These are phyloP conservation scores for Stenodera caucasica DNA, from an alignment of 2,888 invertebrate genomes.

Conservation along the genomic window DNA sequence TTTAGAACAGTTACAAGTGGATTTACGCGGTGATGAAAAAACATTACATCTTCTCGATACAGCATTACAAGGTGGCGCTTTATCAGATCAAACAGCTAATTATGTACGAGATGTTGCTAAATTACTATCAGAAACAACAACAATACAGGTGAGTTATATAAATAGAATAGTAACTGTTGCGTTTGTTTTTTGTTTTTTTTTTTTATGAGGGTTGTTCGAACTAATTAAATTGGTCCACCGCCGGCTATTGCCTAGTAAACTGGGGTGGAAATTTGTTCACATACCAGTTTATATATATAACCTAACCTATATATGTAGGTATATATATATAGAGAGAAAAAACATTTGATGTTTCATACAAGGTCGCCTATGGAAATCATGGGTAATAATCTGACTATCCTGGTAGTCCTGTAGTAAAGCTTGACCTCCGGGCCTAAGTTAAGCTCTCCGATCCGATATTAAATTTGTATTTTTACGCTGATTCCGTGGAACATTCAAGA, in stretches of 20 bases:
- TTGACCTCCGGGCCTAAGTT: conserved; percentile 45
- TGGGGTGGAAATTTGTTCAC: conserved; percentile 3
- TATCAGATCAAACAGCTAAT: conserved; percentile 58
- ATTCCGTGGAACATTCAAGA: conserved; percentile 61
- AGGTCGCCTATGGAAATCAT: conserved; percentile 39
- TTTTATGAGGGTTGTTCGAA: conserved; percentile 1
- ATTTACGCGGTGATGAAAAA: conserved; percentile 71
- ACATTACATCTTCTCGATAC: conserved; percentile 60
- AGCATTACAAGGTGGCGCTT: conserved; percentile 53
- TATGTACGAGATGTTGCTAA: conserved; percentile 63
- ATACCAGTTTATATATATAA: neutral
- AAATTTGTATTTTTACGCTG: conserved; percentile 68
- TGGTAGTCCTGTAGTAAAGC: conserved; percentile 34
- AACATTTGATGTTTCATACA: conserved; percentile 21
- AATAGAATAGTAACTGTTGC: neutral
- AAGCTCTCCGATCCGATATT: conserved; percentile 58
- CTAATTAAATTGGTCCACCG: conserved; percentile 12
- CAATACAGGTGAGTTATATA: conserved; percentile 45
- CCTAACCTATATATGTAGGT: neutral
- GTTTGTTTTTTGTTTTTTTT: neutral
- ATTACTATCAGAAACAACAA: conserved; percentile 59
- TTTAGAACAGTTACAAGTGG: conserved; percentile 74
- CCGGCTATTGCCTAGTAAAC: neutral
- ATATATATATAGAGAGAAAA: neutral
- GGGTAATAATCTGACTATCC: conserved; percentile 48